These are phyloP conservation scores for Nephila pilipes DNA, from an alignment of 1,140 invertebrate genomes.

Conservation along the genomic window DNA sequence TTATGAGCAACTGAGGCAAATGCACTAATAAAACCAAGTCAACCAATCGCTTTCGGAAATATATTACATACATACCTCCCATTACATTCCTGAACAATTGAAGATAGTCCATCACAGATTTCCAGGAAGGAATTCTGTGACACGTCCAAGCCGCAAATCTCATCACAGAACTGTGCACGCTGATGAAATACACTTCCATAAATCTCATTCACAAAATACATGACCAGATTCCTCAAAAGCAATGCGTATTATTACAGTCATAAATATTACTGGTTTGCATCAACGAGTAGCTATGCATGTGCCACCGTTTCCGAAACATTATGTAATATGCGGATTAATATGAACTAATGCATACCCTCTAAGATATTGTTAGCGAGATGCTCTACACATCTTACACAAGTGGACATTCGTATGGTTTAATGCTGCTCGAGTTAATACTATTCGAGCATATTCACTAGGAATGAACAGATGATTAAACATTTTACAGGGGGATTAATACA, in stretches of 20 bases:
- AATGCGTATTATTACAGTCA: not conserved
- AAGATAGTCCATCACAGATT: too few relatives aligned
- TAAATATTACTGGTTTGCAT: not conserved
- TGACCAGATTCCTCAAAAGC: not conserved
- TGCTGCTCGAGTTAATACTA: not conserved
- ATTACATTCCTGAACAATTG: too few relatives aligned
- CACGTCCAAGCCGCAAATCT: not conserved
- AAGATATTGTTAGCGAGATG: not conserved
- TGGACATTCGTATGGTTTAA: constrained; percentile 6
- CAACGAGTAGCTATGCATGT: not conserved
- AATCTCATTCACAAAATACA: not conserved
- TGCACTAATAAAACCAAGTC: too few relatives aligned
- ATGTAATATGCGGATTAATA: not conserved
- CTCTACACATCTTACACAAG: not conserved
- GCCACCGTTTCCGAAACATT: not conserved
- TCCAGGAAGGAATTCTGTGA: too few relatives aligned
- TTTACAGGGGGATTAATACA: too few relatives aligned
- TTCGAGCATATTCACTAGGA: not conserved
- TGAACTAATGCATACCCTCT: not conserved
- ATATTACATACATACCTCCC: too few relatives aligned
- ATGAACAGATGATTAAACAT: too few relatives aligned
- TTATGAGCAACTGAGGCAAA: too few relatives aligned
- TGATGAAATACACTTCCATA: not conserved
- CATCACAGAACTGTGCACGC: not conserved
- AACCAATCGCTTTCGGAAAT: too few relatives aligned